phyloP scores from a whole-genome alignment of 2,888 invertebrate species.

The Folsomia manolachei region DNA sequence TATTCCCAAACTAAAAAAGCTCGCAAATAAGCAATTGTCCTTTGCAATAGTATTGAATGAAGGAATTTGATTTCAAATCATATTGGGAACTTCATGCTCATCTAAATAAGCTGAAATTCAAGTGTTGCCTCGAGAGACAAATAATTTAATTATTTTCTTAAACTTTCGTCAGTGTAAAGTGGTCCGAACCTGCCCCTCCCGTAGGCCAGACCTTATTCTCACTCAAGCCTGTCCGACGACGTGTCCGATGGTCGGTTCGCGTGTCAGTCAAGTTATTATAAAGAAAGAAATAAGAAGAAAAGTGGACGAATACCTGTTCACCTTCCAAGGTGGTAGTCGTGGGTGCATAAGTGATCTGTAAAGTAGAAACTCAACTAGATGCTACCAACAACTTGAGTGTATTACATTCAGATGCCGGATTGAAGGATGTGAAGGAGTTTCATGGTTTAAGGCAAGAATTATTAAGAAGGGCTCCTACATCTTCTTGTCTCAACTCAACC shows the following conservation, averaged over 20 bases:
- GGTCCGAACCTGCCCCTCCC: conserved; percentile 39
- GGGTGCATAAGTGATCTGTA: conserved; percentile 16
- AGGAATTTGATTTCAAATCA: too few species aligned
- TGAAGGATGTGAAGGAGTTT: background rate
- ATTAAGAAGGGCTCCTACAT: conserved; percentile 28
- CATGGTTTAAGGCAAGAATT: conserved; percentile 8
- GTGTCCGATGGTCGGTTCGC: conserved; percentile 30
- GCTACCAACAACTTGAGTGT: background rate
- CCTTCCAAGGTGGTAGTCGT: conserved; percentile 34
- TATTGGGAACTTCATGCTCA: too few species aligned
- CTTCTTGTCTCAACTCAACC: conserved; percentile 12
- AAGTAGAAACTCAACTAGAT: conserved; percentile 1
- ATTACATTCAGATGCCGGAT: too few species aligned
- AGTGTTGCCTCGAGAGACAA: too few species aligned
- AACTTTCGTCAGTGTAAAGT: too few species aligned
- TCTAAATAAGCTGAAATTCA: too few species aligned
- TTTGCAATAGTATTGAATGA: too few species aligned
- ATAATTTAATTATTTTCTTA: too few species aligned
- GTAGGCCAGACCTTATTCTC: conserved; percentile 26
- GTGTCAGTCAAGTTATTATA: background rate
- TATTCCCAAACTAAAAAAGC: background rate
- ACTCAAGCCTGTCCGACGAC: background rate
- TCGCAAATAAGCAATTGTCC: background rate
- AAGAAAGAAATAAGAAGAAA: background rate
- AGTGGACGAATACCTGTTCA: conserved; percentile 38